Evolutionary conservation across 64 coral and sea anemone genomes (phyloP), one percentile per base, ranked within the genome.

Genomic region (Pachyseris speciosa): DNA sequence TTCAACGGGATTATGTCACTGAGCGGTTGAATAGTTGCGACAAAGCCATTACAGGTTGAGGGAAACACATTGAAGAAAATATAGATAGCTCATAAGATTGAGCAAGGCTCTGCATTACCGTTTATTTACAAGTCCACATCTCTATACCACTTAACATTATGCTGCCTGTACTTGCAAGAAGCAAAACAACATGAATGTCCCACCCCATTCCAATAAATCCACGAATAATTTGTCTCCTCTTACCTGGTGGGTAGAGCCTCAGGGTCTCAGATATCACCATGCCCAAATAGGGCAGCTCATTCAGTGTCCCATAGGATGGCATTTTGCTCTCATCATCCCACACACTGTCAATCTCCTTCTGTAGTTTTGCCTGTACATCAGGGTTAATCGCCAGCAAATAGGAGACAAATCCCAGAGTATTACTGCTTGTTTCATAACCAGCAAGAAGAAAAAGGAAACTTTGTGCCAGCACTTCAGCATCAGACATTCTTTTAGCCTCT

Each of bases 181-280:
- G n/a, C n/a, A n/a, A n/a, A n/a, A 13, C 52, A 29, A 29, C 4
- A 9, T 30, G 2, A 65, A 65, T 31, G 26, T 29, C 28, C 12
- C 61, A 47, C 7, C 9, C 20, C 9, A 10, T 65, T 19, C 52
- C 4, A 5, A 65, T 25, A 27, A 29, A 22, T 28, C 65, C 31
- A 7, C 29, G 2, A 30, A 32, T 3, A 69, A 30, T 37, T 10
- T 16, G 39, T 79, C 37, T 16, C 19, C 26, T 24, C 34, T 65
- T 26, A 89, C 86, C 86, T 48, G 86, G 72, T 60, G 86, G 86
- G 37, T 69, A 89, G 32, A 89, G 52, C 19, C 86, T 89, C 32
- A 89, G 86, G 31, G 86, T 89, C 72, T 89, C 86, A 9, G 86
- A 89, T 15, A 89, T 78, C 32, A 89, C 86, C 86, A 89, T 89